These are phyloP conservation scores for Drosophila hamatofila DNA, from an alignment of 2,888 invertebrate genomes.

Conservation along the genomic window DNA sequence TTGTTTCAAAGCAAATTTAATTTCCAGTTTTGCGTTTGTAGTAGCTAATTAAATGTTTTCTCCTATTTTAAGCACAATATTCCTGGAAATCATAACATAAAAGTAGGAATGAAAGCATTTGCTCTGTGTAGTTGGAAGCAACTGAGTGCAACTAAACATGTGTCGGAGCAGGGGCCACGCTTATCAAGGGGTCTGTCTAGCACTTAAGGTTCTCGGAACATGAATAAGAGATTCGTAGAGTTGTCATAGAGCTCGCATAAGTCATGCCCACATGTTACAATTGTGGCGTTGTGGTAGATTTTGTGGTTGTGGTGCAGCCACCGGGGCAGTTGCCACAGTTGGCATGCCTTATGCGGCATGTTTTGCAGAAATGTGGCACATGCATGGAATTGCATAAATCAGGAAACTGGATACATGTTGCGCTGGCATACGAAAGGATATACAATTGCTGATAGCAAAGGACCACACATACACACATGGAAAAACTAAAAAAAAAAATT, in stretches of 20 bases:
- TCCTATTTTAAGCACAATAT: neutral
- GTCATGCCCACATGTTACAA: conserved; percentile 66
- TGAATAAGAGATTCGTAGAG: conserved; percentile 36
- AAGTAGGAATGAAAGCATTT: neutral
- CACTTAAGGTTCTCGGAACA: conserved; percentile 26
- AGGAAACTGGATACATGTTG: conserved; percentile 57
- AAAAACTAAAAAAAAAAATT: conserved; percentile 3
- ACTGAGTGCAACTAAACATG: conserved; percentile 16
- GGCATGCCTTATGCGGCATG: conserved; percentile 44
- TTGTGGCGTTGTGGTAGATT: conserved; percentile 54
- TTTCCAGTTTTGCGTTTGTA: neutral
- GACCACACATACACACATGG: neutral
- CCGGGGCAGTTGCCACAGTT: conserved; percentile 19
- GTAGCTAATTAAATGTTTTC: neutral
- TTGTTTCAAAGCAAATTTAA: no score
- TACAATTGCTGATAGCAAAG: conserved; percentile 53
- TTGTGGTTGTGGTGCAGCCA: conserved; percentile 54
- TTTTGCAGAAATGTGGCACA: conserved; percentile 52
- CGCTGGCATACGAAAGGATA: conserved; percentile 46
- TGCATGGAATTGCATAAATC: conserved; percentile 74
- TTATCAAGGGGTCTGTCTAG: conserved; percentile 31
- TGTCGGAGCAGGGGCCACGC: conserved; percentile 7
- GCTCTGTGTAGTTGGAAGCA: conserved; percentile 1
- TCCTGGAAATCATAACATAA: conserved; percentile 17
- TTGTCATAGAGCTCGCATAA: conserved; percentile 52